Base-by-base conservation (phyloP, 1,140 invertebrate genomes). In the Lysiphlebus fabarum region DNA sequence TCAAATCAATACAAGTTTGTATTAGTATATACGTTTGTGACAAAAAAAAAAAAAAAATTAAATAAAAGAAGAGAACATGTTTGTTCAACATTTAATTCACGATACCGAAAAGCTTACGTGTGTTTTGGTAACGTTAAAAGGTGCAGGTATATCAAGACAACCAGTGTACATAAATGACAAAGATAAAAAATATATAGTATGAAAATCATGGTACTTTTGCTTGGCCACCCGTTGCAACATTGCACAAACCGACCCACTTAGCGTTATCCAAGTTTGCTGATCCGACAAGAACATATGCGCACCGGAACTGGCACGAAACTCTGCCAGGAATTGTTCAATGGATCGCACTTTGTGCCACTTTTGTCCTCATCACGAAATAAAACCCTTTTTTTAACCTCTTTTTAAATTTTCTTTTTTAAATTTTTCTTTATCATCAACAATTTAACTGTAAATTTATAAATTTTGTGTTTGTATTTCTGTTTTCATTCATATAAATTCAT, bases 201-300 rank as follows among this genome's bases (percentile, higher is more conserved):
- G 3, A 51, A 34, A 51, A 37, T 33, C 34, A 36, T 33, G 10
- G 36, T 37, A 36, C 49, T 51, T 50, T 59, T 43, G 58, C 42
- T 53, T 59, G 58, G 58, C 58, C 58, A 59, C 58, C 58, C 58
- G 58, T 59, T 59, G 58, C 58, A 59, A 59, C 58, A 59, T 59
- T 50, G 58, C 49, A 26, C 17, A n/a, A n/a, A 26, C 51, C 58
- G 58, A 59, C 58, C 58, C 58, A 59, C 58, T 59, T 59, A 59
- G 45, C 58, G 50, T 59, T 59, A 59, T 54, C 51, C 58, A 59
- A 59, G 51, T 59, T 59, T 17, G 58, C 51, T 59, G 58, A 59
- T 59, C 58, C 58, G 58, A 59, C 58, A 59, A 59, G 58, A 59
- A 59, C 58, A 59, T 59, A 59, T 59, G 58, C 58, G 58, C 58